Base-by-base conservation (phyloP, 1,140 invertebrate genomes). In the Drosophila lowei region DNA sequence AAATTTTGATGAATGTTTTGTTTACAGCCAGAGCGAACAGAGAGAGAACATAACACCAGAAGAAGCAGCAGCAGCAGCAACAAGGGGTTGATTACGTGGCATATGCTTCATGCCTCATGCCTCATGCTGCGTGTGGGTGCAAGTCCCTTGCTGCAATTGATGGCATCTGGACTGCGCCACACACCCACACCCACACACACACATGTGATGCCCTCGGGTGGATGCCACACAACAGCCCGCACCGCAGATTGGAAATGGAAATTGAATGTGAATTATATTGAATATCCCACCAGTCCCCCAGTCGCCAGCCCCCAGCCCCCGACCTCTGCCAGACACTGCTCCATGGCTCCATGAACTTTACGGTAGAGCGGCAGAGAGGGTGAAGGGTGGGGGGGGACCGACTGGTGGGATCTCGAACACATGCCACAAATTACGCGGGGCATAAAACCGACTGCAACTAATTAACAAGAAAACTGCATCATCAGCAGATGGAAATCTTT, bases 1-100 rank as follows among this genome's bases (percentile, higher is more conserved):
- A 78, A 88, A 83, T 83, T 78, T 86, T 86, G 83, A 86, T 86
- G 83, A 83, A 86, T 86, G 83, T 81, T 86, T 86, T 86, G 83
- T 88, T 86, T 86, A 86, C 78, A 72, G 5, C 11, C 34, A 38
- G 34, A 38, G 34, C 11, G 11, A 38, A 13, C 8, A 30, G 34
- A 38, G 34, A 38, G 34, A 34, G 30, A 38, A 38, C 11, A 38
- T 38, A 38, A 38, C 34, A 38, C 34, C 34, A 38, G 11, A 38
- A 38, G 34, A 38, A 38, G 72, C 66, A 57, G 62, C 58, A 16
- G 34, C 53, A 53, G 49, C 41, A 49, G 44, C 47, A 43, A 47
- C 68, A 80, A 71, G 77, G 73, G 81, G 76, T 84, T 79, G 60
- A 66, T 58, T 67, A 44, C 16, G 50, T 15, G n/a, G 34, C 41